Percentiles rank a stretch among this genome's conserved stretches.
phyloP scores from a whole-genome alignment of 2,797 vertebrate species.

The Coranthus polyacanthus region DNA sequence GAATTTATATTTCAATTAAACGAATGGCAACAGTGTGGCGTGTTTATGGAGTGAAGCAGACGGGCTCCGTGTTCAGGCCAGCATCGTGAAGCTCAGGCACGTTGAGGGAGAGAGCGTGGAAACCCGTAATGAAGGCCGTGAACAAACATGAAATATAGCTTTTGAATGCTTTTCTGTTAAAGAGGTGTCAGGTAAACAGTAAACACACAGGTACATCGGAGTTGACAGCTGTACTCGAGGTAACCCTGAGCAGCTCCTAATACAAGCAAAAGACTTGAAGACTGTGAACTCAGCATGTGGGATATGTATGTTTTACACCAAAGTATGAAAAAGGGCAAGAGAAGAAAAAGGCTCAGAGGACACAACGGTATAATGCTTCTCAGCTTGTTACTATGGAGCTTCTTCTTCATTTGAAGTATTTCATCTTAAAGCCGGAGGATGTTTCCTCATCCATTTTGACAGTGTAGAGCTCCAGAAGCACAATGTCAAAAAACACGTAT shows the following conservation, averaged over 20 bases:
- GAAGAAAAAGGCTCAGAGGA: no score
- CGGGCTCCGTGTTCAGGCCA: slow-evolving; percentile 14
- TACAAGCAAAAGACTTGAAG: background rate
- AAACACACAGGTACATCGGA: slow-evolving; percentile 37
- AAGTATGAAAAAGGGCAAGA: no score
- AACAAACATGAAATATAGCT: background rate
- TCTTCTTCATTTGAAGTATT: no score
- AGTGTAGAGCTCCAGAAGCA: no score
- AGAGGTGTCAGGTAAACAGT: slow-evolving; percentile 6
- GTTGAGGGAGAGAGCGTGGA: slow-evolving; percentile 7
- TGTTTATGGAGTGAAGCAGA: slow-evolving; percentile 32
- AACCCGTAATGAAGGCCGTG: background rate
- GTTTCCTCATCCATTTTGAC: no score
- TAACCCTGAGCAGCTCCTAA: slow-evolving; percentile 4
- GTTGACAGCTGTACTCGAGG: slow-evolving; percentile 3
- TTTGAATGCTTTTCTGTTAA: slow-evolving; percentile 11
- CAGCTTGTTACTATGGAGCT: no score
- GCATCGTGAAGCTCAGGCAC: slow-evolving; percentile 45
- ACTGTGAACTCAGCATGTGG: background rate
- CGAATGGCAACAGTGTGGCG: slow-evolving; percentile 21
- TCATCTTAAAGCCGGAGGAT: no score
- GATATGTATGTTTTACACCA: no score
- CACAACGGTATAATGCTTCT: no score
- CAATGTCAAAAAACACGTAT: no score
- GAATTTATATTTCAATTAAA: slow-evolving; percentile 34